phyloP scores from a whole-genome alignment of 2,888 invertebrate species.

The Cecidostiba fungosa region DNA sequence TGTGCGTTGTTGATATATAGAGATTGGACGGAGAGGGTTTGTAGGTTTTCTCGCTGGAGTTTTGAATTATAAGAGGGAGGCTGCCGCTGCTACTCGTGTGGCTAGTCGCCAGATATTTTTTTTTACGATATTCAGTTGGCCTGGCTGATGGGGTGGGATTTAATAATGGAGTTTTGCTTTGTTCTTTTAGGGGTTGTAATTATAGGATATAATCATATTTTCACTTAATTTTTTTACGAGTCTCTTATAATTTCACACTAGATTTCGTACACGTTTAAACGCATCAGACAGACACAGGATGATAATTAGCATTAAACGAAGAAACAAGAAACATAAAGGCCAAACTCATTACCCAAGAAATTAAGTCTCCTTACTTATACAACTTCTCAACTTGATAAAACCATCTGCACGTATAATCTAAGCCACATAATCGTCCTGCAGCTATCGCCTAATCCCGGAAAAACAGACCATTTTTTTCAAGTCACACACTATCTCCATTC shows the following conservation, averaged over 20 bases:
- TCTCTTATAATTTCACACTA: not conserved
- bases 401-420: not conserved
- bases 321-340: not conserved
- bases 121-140: not conserved
- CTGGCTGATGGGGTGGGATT: not conserved
- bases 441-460: not conserved
- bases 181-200: not conserved
- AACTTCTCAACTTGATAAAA: conserved; percentile 14
- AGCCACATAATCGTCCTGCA: not conserved
- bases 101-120: conserved; percentile 1
- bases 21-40: not conserved
- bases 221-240: not conserved
- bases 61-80: not conserved
- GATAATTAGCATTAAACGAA: not conserved
- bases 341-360: not conserved
- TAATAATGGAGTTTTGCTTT: not conserved
- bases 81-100: not conserved
- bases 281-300: not conserved
- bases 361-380: not conserved
- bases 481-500: not conserved
- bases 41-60: conserved; percentile 10
- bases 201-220: not conserved
- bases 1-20: not conserved
- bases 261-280: not conserved
- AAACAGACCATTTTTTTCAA: not conserved